Percentiles rank a stretch among this genome's conserved stretches.
Conservation (phyloP, 2,888 invertebrate species). For the Polymixis flavicincta region DNA sequence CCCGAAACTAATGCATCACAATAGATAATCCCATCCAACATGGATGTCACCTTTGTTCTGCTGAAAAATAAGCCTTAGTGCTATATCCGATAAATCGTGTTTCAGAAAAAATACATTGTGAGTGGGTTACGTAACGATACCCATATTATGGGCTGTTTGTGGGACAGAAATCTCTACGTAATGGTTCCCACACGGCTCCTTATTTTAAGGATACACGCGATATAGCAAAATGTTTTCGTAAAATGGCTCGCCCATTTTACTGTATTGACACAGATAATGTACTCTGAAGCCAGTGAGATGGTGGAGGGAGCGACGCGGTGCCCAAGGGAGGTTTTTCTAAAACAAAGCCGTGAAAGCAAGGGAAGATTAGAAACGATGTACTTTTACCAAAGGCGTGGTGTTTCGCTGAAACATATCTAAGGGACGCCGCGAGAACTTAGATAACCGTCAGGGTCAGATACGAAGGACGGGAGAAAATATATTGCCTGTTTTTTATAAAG, state of each 20-base stretch:
- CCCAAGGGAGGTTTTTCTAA: slow-evolving; percentile 82
- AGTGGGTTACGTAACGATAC: slow-evolving; percentile 69
- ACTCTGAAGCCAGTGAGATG: slow-evolving; percentile 75
- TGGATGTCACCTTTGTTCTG: slow-evolving; percentile 56
- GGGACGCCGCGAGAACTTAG: slow-evolving; percentile 69
- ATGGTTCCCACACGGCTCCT: slow-evolving; percentile 85
- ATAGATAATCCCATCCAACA: slow-evolving; percentile 58
- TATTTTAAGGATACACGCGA: slow-evolving; percentile 86
- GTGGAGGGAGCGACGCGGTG: slow-evolving; percentile 65
- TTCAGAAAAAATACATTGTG: slow-evolving; percentile 66
- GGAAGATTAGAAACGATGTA: slow-evolving; percentile 83
- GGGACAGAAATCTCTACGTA: slow-evolving; percentile 83
- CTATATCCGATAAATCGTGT: slow-evolving; percentile 67
- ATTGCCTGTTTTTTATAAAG: slow-evolving; percentile 55
- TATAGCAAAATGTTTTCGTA: slow-evolving; percentile 87
- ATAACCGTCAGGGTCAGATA: slow-evolving; percentile 73
- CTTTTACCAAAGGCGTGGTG: slow-evolving; percentile 77
- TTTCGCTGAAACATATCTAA: slow-evolving; percentile 75
- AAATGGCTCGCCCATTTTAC: slow-evolving; percentile 83
- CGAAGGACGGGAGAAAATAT: slow-evolving; percentile 63
- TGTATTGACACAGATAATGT: slow-evolving; percentile 89
- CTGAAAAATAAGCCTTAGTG: slow-evolving; percentile 59
- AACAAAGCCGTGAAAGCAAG: slow-evolving; percentile 84
- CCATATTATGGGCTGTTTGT: slow-evolving; percentile 76
- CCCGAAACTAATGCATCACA: slow-evolving; percentile 53